Evolutionary conservation across 1,140 invertebrate genomes (phyloP).

Genomic region (Pseudomyrmex dendroicus): DNA sequence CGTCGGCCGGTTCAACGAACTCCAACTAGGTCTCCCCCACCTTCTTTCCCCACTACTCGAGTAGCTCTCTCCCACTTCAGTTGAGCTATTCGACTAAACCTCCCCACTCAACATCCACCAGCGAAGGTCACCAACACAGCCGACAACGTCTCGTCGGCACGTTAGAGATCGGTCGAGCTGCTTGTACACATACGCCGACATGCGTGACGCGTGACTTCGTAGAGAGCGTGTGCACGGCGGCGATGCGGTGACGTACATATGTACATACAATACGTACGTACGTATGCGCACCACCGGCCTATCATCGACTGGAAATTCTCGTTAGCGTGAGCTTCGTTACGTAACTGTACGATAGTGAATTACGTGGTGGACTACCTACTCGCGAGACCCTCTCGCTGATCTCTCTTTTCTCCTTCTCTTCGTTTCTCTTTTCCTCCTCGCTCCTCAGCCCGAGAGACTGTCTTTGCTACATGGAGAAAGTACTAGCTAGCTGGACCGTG

Average conservation of each 20-base stretch:
- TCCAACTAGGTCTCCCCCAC: constrained; percentile 81
- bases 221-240: constrained; percentile 11
- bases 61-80: constrained; percentile 40
- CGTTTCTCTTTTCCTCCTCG: constrained; percentile 40
- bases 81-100: constrained; percentile 69
- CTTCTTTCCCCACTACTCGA: constrained; percentile 43
- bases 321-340: constrained; percentile 65
- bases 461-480: constrained; percentile 71
- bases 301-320: constrained; percentile 68
- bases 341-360: constrained; percentile 71
- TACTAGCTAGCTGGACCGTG: constrained; percentile 68
- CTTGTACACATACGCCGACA: constrained; percentile 4
- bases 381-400: constrained; percentile 53
- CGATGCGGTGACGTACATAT: constrained; percentile 20
- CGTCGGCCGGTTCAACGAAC: constrained; percentile 83
- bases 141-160: constrained; percentile 34
- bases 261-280: constrained; percentile 6
- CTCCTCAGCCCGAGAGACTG: constrained; percentile 1
- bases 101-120: constrained; percentile 69
- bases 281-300: constrained; percentile 45
- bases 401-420: constrained; percentile 63
- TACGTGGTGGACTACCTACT: constrained; percentile 63
- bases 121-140: constrained; percentile 78
- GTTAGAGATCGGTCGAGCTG: constrained; percentile 30
- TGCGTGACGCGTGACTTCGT: constrained; percentile 35